Evolutionary conservation across 2,113 vertebrate genomes (phyloP).

Genomic region (Uria lomvia): DNA sequence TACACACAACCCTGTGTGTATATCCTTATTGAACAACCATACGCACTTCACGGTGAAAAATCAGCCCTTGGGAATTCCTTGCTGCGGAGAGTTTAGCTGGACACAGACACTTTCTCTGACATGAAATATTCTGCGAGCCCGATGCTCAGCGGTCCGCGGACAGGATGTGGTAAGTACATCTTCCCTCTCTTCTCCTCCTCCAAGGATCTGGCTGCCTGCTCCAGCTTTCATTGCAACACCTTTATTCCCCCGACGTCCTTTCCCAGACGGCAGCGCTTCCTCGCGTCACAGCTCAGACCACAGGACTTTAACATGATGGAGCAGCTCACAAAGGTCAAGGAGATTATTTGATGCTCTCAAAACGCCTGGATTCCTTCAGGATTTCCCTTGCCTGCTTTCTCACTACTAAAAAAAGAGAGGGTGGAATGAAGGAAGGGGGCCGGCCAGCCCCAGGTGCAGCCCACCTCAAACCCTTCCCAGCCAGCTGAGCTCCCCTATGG

Average conservation of each 20-base stretch:
- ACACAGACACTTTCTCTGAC: not conserved
- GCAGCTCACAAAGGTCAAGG: not conserved
- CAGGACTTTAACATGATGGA: not conserved
- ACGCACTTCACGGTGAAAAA: rapidly evolving
- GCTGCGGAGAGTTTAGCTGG: not conserved
- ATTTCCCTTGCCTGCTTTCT: not conserved
- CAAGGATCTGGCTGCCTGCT: not conserved
- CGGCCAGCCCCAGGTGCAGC: not conserved
- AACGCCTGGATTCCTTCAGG: not conserved
- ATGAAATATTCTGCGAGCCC: not conserved
- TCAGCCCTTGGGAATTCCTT: not conserved
- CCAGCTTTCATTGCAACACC: not conserved
- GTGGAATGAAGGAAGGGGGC: not conserved
- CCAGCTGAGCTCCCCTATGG: not conserved
- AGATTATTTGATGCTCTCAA: not conserved
- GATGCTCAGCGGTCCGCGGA: rapidly evolving
- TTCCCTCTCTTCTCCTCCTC: not conserved
- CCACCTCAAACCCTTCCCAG: not conserved
- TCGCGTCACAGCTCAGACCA: rapidly evolving
- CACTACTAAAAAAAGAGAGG: not conserved
- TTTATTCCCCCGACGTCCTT: not conserved
- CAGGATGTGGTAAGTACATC: not conserved
- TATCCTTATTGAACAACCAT: rapidly evolving
- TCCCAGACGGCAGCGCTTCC: not conserved
- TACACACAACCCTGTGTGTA: rapidly evolving